Percentiles rank a stretch among this genome's conserved stretches.
Conservation (phyloP, 1,140 invertebrate species). For the Antheraea pernyi region DNA sequence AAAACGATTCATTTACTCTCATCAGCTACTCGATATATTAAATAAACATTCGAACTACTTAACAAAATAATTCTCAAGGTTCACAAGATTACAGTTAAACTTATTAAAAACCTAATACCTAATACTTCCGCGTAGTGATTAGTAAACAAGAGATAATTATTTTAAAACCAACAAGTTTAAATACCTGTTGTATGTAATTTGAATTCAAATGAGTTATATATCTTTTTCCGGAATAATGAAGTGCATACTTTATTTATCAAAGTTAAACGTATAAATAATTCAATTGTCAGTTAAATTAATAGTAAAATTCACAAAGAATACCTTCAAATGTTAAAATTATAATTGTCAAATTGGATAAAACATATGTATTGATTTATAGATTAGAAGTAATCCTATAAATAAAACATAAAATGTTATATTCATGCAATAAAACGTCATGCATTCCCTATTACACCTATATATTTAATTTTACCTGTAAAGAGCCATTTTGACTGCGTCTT, state of each 20-base stretch:
- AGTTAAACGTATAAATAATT: too few species aligned
- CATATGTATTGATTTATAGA: too few species aligned
- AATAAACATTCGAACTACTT: not conserved
- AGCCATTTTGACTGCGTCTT: conserved; percentile 23
- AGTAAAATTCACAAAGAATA: too few species aligned
- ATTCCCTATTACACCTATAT: not conserved
- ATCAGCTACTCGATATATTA: not conserved
- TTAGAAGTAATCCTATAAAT: too few species aligned
- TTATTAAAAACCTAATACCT: not conserved
- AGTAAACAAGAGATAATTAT: not conserved
- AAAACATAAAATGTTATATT: not conserved
- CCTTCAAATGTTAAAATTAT: too few species aligned
- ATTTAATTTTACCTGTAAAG: conserved; percentile 25
- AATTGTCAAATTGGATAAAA: too few species aligned
- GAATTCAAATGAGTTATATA: too few species aligned
- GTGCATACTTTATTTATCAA: too few species aligned
- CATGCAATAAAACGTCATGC: not conserved
- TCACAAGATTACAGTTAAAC: not conserved
- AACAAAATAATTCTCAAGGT: not conserved
- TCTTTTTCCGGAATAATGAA: too few species aligned
- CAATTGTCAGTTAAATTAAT: too few species aligned
- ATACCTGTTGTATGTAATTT: too few species aligned
- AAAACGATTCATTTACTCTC: not conserved
- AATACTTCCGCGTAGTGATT: not conserved
- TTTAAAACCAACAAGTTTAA: too few species aligned